Evolutionary conservation across 2,797 vertebrate species (phyloP).

Genomic region (Eptatretus atami): DNA sequence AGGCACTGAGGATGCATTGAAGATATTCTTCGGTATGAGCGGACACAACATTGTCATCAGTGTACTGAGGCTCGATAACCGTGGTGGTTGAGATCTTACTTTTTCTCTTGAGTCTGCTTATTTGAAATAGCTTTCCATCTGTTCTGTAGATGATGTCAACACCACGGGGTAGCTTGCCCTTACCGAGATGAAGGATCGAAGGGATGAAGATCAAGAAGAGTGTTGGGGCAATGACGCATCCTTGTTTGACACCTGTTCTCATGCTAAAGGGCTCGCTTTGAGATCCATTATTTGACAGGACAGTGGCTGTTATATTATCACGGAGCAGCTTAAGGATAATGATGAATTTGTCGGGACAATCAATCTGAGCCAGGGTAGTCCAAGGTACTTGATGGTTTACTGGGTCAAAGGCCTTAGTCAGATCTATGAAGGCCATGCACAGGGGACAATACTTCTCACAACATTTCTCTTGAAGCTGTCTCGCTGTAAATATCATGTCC

Average conservation of each 20-base stretch:
- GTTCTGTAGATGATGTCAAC: too few relatives aligned
- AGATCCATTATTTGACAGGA: conserved; percentile 3
- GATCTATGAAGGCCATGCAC: background rate
- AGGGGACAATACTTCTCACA: too few relatives aligned
- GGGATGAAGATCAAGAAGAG: conserved; percentile 1
- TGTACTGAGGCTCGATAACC: background rate
- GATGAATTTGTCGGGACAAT: background rate
- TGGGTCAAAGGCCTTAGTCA: conserved; percentile 1
- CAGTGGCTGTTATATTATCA: background rate
- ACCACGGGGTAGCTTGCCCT: background rate
- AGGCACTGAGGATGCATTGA: conserved; percentile 1
- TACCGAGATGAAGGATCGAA: background rate
- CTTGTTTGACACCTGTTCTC: background rate
- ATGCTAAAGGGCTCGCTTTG: background rate
- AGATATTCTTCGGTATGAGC: background rate
- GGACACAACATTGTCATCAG: background rate
- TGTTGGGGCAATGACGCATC: background rate
- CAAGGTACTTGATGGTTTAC: background rate
- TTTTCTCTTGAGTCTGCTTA: background rate
- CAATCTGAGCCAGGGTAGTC: background rate
- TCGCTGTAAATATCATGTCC: background rate
- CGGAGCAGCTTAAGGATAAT: background rate
- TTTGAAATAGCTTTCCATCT: too few relatives aligned
- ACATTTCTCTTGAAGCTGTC: conserved; percentile 2
- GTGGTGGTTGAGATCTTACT: background rate